These are phyloP conservation scores for Melanotaenia parkinsoni DNA, from an alignment of 2,797 vertebrate genomes.

Conservation along the genomic window DNA sequence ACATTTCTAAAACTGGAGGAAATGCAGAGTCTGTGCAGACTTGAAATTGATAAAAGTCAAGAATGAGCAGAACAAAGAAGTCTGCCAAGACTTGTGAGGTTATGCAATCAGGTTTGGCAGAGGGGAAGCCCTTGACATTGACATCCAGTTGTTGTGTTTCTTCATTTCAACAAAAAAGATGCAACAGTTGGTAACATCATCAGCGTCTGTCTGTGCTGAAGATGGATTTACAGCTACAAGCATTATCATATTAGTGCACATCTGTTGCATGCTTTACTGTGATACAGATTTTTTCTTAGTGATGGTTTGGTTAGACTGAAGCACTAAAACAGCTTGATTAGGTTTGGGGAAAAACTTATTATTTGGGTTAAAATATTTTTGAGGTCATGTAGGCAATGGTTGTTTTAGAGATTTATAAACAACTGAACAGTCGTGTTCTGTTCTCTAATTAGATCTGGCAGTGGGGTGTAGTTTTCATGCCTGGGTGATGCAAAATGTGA, in stretches of 20 bases:
- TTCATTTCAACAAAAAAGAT: not conserved
- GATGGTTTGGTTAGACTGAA: not conserved
- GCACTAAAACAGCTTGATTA: not conserved
- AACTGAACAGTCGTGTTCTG: not conserved
- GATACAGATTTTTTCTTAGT: not conserved
- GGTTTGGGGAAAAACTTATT: not conserved
- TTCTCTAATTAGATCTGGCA: too few species aligned
- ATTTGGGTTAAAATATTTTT: too few species aligned
- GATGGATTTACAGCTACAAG: not conserved
- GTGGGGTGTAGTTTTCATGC: not conserved
- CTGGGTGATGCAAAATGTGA: not conserved
- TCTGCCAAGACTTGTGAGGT: slow-evolving; percentile 48
- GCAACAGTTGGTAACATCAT: not conserved
- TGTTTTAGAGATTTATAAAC: not conserved
- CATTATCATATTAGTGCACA: not conserved
- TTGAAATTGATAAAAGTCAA: slow-evolving; percentile 41
- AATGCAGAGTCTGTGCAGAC: slow-evolving; percentile 35
- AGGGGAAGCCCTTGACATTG: not conserved
- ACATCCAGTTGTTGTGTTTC: slow-evolving; percentile 14
- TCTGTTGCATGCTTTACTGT: not conserved
- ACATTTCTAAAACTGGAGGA: slow-evolving; percentile 29
- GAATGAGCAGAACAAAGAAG: slow-evolving; percentile 12
- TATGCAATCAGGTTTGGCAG: slow-evolving; percentile 35
- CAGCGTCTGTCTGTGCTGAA: not conserved
- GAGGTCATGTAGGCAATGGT: not conserved